Conservation (phyloP, 2,888 invertebrate genomes). For the Alsophila aescularia region DNA sequence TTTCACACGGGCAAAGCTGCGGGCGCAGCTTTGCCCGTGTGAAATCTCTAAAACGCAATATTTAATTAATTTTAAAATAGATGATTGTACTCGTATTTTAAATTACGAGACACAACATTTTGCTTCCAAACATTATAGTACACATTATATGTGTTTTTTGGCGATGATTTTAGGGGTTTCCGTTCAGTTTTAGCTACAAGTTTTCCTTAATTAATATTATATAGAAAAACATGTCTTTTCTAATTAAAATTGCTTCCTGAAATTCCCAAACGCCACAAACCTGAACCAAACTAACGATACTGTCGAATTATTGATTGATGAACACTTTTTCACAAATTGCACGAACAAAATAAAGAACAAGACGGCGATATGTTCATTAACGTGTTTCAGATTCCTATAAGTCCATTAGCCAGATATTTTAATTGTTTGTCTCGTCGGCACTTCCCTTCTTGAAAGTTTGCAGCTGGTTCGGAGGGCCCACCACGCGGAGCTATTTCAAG, state of each 20-base stretch:
- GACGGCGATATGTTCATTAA: slow-evolving; percentile 79
- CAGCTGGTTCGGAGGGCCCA: slow-evolving; percentile 70
- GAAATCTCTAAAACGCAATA: too few relatives aligned
- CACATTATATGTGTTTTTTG: too few relatives aligned
- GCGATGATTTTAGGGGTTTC: too few relatives aligned
- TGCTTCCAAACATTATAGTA: too few relatives aligned
- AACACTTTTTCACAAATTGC: slow-evolving; percentile 44
- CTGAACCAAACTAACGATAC: slow-evolving; percentile 44
- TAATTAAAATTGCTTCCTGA: slow-evolving; percentile 9
- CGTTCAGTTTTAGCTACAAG: too few relatives aligned
- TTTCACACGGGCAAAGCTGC: too few relatives aligned
- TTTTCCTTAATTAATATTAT: too few relatives aligned
- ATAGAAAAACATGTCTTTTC: too few relatives aligned
- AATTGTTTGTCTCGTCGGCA: slow-evolving; percentile 65
- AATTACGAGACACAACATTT: too few relatives aligned
- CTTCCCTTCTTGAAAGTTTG: slow-evolving; percentile 62
- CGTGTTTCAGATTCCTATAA: slow-evolving; percentile 73
- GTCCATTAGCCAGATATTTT: slow-evolving; percentile 84
- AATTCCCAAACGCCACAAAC: slow-evolving; percentile 1
- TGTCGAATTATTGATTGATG: slow-evolving; percentile 64
- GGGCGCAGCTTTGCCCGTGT: too few relatives aligned
- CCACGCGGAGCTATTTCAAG: slow-evolving; percentile 77
- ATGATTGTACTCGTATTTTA: too few relatives aligned
- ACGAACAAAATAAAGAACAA: slow-evolving; percentile 67
- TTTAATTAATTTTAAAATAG: too few relatives aligned